Evolutionary conservation across 2,113 vertebrate genomes (phyloP).

Genomic region (Micronisus gabar): DNA sequence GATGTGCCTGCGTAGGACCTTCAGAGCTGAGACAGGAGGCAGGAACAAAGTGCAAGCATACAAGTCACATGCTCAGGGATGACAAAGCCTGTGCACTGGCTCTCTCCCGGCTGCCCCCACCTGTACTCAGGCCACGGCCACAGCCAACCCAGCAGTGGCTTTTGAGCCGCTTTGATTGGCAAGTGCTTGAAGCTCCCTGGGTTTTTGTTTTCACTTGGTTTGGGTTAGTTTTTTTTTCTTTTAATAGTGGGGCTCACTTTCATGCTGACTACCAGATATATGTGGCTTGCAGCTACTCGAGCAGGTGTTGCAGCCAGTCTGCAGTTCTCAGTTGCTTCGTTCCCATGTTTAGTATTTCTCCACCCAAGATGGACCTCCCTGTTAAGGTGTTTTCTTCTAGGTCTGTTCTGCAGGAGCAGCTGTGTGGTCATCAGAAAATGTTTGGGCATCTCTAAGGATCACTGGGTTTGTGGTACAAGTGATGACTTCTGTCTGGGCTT

Average conservation of each 20-base stretch:
- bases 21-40: not conserved
- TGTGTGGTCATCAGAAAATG: not conserved
- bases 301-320: not conserved
- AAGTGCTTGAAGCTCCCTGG: not conserved
- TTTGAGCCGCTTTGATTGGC: not conserved
- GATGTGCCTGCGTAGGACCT: not conserved
- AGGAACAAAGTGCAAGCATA: not conserved
- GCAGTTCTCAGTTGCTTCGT: not conserved
- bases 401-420: not conserved
- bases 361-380: not conserved
- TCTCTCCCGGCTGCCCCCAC: not conserved
- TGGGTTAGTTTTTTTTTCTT: not conserved
- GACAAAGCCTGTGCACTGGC: rapidly evolving
- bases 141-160: not conserved
- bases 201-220: not conserved
- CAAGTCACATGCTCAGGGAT: rapidly evolving
- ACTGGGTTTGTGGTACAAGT: not conserved
- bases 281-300: not conserved
- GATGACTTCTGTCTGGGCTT: not conserved
- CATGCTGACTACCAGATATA: not conserved
- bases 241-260: not conserved
- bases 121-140: not conserved
- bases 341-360: not conserved
- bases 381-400: not conserved
- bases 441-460: not conserved